Base-by-base conservation (phyloP, 2,888 invertebrate species). In the Panopea generosa region DNA sequence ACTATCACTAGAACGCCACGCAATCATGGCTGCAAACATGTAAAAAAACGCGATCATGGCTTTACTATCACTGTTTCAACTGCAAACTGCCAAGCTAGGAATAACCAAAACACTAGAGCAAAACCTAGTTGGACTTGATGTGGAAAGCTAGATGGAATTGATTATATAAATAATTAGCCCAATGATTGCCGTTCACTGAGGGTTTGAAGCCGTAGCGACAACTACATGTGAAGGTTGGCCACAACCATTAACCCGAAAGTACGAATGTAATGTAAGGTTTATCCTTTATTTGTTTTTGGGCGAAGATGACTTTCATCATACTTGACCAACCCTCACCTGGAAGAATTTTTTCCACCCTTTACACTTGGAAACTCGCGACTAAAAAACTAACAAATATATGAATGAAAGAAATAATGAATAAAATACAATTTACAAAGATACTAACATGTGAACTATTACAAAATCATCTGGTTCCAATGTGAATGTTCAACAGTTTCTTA, bases 121-220 rank as follows among this genome's bases (percentile, higher is more conserved):
- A 45, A 45, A 45, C 20, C 45, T 45, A 45, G 45, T 45, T n/a
- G 20, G 45, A 45, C 3, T 45, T 45, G 16, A 45, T 16, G 16
- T 9, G 20, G 16, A n/a, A n/a, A n/a, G n/a, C n/a, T n/a, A n/a
- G n/a, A n/a, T n/a, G n/a, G n/a, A n/a, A n/a, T n/a, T n/a, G n/a
- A n/a, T 40, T 11, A 40, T 45, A 9, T 20, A 9, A 45, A 16
- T 9, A 45, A 9, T 45, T 45, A 9, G 45, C 45, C 16, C 45
- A 16, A 3, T 45, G 45, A 45, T 45, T 16, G 7, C 45, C 45
- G 20, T 45, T 45, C 45, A 45, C 7, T 45, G 45, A 45, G 45
- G 45, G 45, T 18, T 9, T 45, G 45, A 45, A 45, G 45, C 45
- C 45, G 45, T 45, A 45, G 45, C 45, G 16, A 45, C 45, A 18